Base-by-base conservation (phyloP, 2,797 vertebrate species). In the Oreochromis grahami region DNA sequence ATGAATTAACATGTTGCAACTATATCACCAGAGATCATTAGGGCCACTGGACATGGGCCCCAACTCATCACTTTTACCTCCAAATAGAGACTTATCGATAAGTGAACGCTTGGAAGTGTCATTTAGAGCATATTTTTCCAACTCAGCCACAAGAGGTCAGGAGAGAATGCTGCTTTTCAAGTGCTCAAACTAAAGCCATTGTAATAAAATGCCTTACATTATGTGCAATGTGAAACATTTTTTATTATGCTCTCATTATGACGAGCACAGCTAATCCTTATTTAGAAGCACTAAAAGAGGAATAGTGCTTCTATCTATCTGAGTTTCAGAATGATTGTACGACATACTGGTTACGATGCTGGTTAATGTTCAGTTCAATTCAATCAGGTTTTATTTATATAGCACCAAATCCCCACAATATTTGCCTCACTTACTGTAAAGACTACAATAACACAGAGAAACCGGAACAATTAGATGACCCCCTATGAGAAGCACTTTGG, bases 141-240 rank as follows among this genome's bases (percentile, higher is more conserved):
- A 4, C 4, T 79, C 77, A 8, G 58, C 92, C 93, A 92, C 88
- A 21, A 93, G 92, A 91, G 90, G 92, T 84, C 93, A 93, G 88
- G 36, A 92, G 76, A 81, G 88, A 17, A 84, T 41, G 43, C 14
- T 48, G 43, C 14, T 68, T 84, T 86, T 85, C 43, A 34, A 38
- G 12, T 32, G 9, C 45, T 74, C 34, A n/a, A 9, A 60, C 6
- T 65, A 65, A 65, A 65, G 34, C 13, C 51, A 76, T 60, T 26
- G 68, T 55, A 68, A 63, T 26, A 7, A 24, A 68, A 53, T 5
- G 11, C 53, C 5, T 72, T 7, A 50, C 9, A 60, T 60, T 12
- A 53, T 60, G 78, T 50, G 38, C 52, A 41, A 41, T 51, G 29
- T 65, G 34, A 65, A 38, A 38, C 11, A 65, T 38, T 65, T 17